A percentile compares a stretch with the other conserved stretches of the same genome.
Conservation (phyloP, 2,113 vertebrate genomes). For the Ochotona curzoniae region DNA sequence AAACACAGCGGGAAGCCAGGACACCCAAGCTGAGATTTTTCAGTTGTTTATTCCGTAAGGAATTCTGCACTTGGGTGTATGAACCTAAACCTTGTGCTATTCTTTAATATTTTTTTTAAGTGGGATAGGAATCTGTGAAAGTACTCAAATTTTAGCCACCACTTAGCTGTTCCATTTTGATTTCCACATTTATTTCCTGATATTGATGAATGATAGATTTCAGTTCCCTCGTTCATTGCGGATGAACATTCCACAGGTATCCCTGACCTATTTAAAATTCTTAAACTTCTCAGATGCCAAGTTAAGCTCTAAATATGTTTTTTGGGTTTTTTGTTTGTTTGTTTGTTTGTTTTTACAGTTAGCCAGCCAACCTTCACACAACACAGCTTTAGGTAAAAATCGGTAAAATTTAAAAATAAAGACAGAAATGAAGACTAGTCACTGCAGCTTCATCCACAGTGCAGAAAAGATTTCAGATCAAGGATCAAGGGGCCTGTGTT, state of each 20-base stretch:
- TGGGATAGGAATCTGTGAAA: background rate
- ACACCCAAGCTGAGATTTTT: background rate
- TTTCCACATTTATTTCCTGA: background rate
- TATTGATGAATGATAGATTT: background rate
- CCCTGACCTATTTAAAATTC: conserved; percentile 18
- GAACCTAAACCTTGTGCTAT: background rate
- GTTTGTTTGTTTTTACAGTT: background rate
- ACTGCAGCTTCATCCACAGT: background rate
- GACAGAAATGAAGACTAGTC: background rate
- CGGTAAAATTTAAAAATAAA: conserved; percentile 16
- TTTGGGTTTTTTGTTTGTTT: too few species aligned
- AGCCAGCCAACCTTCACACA: background rate
- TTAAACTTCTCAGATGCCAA: background rate
- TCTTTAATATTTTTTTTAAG: background rate
- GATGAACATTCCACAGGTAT: background rate
- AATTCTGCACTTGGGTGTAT: background rate
- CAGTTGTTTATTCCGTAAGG: background rate
- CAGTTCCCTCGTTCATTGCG: background rate
- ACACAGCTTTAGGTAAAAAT: background rate
- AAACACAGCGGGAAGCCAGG: background rate
- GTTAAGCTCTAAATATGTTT: background rate
- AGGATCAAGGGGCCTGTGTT: background rate
- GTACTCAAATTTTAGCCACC: background rate
- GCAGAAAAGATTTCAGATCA: background rate
- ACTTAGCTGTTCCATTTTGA: background rate